These are phyloP conservation scores for Tokudaia tokunoshimensis DNA, from an alignment of 2,797 vertebrate genomes.

Conservation along the genomic window DNA sequence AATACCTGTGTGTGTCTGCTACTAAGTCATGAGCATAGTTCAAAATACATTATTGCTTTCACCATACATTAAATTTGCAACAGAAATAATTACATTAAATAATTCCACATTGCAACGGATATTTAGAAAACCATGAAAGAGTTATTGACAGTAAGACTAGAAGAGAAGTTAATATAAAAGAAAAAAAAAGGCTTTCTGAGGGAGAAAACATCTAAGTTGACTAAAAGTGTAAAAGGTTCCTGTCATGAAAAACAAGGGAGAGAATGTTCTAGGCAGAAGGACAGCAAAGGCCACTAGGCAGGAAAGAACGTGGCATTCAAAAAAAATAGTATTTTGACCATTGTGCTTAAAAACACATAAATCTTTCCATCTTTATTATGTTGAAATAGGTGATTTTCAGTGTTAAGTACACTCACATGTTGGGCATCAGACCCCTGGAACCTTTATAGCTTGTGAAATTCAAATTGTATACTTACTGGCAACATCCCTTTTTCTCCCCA, in stretches of 20 bases:
- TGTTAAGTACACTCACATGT: background rate
- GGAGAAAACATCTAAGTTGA: background rate
- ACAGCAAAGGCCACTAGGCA: background rate
- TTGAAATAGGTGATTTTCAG: background rate
- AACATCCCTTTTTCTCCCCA: background rate
- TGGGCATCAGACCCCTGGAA: background rate
- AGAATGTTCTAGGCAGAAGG: background rate
- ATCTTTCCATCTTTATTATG: background rate
- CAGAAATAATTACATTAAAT: background rate
- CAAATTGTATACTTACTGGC: background rate
- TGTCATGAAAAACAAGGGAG: background rate
- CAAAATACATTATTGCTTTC: background rate
- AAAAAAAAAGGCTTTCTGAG: background rate
- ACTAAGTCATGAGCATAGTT: background rate
- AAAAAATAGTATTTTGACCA: background rate
- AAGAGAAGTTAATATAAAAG: background rate
- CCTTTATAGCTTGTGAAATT: background rate
- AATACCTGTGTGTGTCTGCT: background rate
- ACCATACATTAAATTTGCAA: background rate
- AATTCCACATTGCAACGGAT: background rate
- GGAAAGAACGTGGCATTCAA: background rate
- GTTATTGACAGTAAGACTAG: background rate
- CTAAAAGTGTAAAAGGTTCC: background rate
- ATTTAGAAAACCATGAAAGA: constrained; percentile 24
- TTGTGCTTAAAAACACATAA: background rate